phyloP scores from a whole-genome alignment of 2,797 vertebrate species.

The Tarsius wallacei region DNA sequence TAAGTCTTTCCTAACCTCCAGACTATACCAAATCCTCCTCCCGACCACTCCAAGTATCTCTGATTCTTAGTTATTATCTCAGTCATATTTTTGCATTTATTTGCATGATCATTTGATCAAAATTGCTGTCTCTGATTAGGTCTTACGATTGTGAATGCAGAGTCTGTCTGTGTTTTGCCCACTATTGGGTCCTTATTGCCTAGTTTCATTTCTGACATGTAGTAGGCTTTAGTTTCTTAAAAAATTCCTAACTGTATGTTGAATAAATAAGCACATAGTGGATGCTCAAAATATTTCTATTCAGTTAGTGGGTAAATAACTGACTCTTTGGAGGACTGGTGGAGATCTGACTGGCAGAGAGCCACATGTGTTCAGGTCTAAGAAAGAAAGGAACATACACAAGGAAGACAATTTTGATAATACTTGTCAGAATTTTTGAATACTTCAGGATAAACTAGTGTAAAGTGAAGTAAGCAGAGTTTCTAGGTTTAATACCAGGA shows the following conservation, averaged over 20 bases:
- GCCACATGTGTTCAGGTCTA: neutral
- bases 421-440: neutral
- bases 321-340: neutral
- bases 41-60: neutral
- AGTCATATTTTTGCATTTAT: too few species aligned
- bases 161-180: neutral
- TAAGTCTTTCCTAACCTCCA: neutral
- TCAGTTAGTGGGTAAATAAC: neutral
- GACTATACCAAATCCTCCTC: neutral
- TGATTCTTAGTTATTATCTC: neutral
- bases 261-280: neutral
- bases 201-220: neutral
- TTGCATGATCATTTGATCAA: neutral
- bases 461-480: neutral
- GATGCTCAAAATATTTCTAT: neutral
- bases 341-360: neutral
- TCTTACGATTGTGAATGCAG: neutral
- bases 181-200: neutral
- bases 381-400: neutral
- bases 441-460: neutral
- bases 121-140: neutral
- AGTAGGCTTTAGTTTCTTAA: neutral
- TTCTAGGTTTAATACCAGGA: neutral
- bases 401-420: neutral
- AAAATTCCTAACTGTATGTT: neutral